Conservation (phyloP, 2,888 invertebrate species). For the Cordilura impudica region DNA sequence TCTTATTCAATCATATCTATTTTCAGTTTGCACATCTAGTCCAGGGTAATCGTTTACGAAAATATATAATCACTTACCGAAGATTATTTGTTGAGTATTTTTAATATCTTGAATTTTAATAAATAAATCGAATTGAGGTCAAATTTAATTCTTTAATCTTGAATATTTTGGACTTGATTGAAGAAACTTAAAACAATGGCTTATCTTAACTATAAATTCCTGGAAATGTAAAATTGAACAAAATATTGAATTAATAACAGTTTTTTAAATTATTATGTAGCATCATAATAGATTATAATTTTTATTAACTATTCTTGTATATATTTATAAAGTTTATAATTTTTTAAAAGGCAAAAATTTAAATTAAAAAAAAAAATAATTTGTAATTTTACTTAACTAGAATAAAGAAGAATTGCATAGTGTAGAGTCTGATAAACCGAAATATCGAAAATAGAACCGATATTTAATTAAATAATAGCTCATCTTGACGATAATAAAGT, state of each 20-base stretch:
- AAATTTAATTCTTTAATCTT: neutral
- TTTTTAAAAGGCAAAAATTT: constrained; percentile 16
- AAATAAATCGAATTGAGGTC: constrained; percentile 21
- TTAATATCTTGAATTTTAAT: neutral
- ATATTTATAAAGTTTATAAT: constrained; percentile 29
- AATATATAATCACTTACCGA: neutral
- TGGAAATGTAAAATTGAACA: constrained; percentile 28
- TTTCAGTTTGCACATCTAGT: no score
- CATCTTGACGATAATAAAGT: neutral
- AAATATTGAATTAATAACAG: neutral
- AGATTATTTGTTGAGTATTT: neutral
- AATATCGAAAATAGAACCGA: neutral
- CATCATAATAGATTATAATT: constrained; percentile 56
- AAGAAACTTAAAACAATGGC: neutral
- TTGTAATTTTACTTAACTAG: constrained; percentile 35
- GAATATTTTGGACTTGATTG: constrained; percentile 25
- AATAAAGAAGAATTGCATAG: neutral
- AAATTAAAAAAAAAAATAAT: constrained; percentile 18
- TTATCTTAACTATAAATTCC: neutral
- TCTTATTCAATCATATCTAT: no score
- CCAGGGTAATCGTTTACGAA: no score
- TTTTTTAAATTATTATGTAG: constrained; percentile 41
- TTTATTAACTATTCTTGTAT: constrained; percentile 52
- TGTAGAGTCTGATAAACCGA: neutral
- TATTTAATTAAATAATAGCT: neutral